Conservation (phyloP, 2,797 vertebrate genomes). For the Myotis planiceps region DNA sequence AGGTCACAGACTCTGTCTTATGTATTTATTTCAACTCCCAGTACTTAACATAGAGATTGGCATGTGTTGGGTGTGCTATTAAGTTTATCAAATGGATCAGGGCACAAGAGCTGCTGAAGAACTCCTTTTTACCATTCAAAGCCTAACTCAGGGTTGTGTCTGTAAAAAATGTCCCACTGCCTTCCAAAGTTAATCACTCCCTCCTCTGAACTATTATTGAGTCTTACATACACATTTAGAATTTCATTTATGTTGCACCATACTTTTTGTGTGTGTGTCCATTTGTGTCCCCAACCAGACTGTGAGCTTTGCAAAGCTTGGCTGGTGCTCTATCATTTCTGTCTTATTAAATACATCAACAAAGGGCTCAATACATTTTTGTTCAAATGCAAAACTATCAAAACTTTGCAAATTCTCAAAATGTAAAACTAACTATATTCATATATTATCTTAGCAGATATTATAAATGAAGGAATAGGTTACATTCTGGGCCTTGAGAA, state of each 20-base stretch:
- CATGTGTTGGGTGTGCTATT: not conserved
- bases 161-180: not conserved
- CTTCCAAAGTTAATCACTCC: not conserved
- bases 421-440: not conserved
- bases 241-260: not conserved
- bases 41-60: not conserved
- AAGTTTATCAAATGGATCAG: not conserved
- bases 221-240: not conserved
- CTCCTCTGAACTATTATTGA: not conserved
- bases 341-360: not conserved
- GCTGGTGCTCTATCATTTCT: not conserved
- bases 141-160: not conserved
- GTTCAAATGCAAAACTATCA: not conserved
- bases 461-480: not conserved
- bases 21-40: not conserved
- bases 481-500: not conserved
- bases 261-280: not conserved
- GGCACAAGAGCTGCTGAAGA: not conserved
- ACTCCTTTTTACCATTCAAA: not conserved
- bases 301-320: not conserved
- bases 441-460: not conserved
- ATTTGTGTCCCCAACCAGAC: not conserved
- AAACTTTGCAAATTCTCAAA: conserved; percentile 1
- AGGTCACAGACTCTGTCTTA: not conserved
- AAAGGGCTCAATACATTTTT: not conserved